A percentile compares a stretch with the other conserved stretches of the same genome.
Evolutionary conservation across 1,140 invertebrate species (phyloP).

Genomic region (Orchestia grillus): DNA sequence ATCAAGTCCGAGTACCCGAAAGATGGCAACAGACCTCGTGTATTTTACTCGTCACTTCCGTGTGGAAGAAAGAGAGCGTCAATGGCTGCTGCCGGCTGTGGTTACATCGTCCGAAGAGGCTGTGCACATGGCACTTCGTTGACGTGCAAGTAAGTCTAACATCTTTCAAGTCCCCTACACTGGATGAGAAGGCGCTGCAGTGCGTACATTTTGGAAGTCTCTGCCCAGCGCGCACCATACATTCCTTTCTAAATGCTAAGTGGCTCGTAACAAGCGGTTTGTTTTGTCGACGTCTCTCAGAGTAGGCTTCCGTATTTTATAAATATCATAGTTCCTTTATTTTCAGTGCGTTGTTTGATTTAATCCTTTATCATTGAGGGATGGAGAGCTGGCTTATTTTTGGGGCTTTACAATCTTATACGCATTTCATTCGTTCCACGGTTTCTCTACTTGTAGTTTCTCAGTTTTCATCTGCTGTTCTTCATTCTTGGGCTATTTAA

Average conservation of each 20-base stretch:
- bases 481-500: background rate
- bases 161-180: background rate
- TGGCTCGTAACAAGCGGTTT: background rate
- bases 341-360: background rate
- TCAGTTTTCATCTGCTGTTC: background rate
- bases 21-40: too few species aligned
- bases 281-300: background rate
- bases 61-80: background rate
- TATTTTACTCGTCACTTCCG: background rate
- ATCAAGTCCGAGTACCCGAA: too few species aligned
- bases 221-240: background rate
- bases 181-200: background rate
- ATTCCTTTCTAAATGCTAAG: background rate
- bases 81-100: background rate
- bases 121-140: background rate
- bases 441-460: background rate
- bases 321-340: background rate
- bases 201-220: background rate
- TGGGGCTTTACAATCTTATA: background rate
- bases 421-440: background rate
- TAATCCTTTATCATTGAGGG: background rate
- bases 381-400: background rate
- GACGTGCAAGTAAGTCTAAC: background rate
- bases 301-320: background rate
- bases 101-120: background rate